phyloP scores from a whole-genome alignment of 2,888 invertebrate genomes.

The Falcaria lacertinaria region DNA sequence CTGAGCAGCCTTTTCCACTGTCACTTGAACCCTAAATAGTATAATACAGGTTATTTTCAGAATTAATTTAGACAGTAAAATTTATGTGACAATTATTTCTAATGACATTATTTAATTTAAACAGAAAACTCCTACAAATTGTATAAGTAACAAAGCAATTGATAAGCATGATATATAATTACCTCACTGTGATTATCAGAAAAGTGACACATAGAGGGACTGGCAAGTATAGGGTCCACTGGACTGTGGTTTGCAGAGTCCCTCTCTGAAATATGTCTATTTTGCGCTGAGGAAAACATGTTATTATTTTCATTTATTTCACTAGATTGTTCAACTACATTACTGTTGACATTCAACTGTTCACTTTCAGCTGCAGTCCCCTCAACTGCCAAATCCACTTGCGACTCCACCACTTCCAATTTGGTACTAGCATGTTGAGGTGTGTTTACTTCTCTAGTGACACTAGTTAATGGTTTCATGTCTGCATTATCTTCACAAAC shows the following conservation, averaged over 20 bases:
- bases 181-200: slow-evolving; percentile 86
- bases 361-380: slow-evolving; percentile 42
- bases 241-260: slow-evolving; percentile 90
- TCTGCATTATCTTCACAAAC: slow-evolving; percentile 31
- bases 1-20: slow-evolving; percentile 90
- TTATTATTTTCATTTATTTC: slow-evolving; percentile 52
- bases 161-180: slow-evolving; percentile 18
- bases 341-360: slow-evolving; percentile 52
- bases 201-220: slow-evolving; percentile 83
- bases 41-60: slow-evolving; percentile 19
- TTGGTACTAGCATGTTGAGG: slow-evolving; percentile 43
- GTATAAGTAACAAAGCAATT: slow-evolving; percentile 6
- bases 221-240: slow-evolving; percentile 84
- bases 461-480: slow-evolving; percentile 34
- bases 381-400: slow-evolving; percentile 34
- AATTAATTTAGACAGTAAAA: slow-evolving; percentile 4
- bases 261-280: slow-evolving; percentile 70
- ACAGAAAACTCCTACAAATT: too few species aligned
- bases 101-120: too few species aligned
- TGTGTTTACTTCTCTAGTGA: slow-evolving; percentile 25
- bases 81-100: too few species aligned
- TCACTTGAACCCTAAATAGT: slow-evolving; percentile 91
- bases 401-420: slow-evolving; percentile 35
- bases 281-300: slow-evolving; percentile 57
- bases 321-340: slow-evolving; percentile 51